Base-by-base conservation (phyloP, 2,888 invertebrate genomes). In the Orchesella flavescens region DNA sequence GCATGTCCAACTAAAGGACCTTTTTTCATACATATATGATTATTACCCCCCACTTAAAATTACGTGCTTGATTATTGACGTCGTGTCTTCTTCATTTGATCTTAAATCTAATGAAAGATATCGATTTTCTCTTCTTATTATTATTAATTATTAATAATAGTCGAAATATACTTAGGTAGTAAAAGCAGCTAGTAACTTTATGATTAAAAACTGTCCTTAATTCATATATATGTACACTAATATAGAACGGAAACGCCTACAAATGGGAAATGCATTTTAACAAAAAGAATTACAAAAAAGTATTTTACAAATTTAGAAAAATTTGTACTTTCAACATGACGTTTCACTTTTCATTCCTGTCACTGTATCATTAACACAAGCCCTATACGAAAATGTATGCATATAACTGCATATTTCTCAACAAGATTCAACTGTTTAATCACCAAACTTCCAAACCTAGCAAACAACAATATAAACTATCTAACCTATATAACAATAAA, bases 301-400 rank as follows among this genome's bases (percentile, higher is more conserved):
- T 77, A 73, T 44, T 83, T 83, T 83, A 83, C 83, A 83, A 83
- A 83, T 83, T 83, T 83, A 83, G 76, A 83, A 83, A 83, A 83
- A 83, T 83, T 83, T 83, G 83, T 83, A 83, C 83, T 83, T 55
- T 83, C 66, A 77, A 77, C 77, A 83, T 65, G 61, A 72, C 72
- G 66, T 59, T 44, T 61, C n/a, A 21, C 49, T 34, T 34, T 34
- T 34, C 34, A 34, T 34, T 4, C 34, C 34, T 34, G 2, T 34
- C 7, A 34, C 34, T 34, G 34, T 34, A 34, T 7, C 2, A 34
- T 34, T 34, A 34, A 34, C 34, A 59, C 3, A 59, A 3, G 21
- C 59, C 59, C 53, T 49, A 49, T 9, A 53, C 53, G 59, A 59
- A 15, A 21, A 19, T 1, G 3, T n/a, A 59, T 21, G 19, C 19